These are phyloP conservation scores for Botia almorhae DNA, from an alignment of 2,797 vertebrate genomes.

Conservation along the genomic window DNA sequence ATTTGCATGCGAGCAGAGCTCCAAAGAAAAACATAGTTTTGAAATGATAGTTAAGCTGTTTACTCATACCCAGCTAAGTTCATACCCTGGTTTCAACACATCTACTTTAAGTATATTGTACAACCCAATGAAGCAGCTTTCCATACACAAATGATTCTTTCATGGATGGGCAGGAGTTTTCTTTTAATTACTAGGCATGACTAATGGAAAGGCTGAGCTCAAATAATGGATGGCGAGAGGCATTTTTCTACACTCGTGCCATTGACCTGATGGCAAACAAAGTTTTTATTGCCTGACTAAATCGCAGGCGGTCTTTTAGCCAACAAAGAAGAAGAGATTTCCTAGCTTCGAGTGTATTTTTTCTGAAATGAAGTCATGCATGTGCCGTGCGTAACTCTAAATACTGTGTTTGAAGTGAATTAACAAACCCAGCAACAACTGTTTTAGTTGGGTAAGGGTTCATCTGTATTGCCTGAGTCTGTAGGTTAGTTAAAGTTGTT, in stretches of 20 bases:
- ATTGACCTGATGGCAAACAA: conserved; percentile 49
- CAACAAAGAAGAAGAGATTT: background rate
- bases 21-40: background rate
- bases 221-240: conserved; percentile 59
- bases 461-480: background rate
- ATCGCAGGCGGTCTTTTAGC: background rate
- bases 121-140: conserved; percentile 61
- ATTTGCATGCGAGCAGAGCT: background rate
- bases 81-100: conserved; percentile 1
- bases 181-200: conserved; percentile 66
- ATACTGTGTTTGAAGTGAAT: background rate
- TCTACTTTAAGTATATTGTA: conserved; percentile 36
- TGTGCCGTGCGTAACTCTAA: background rate
- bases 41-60: background rate
- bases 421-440: background rate
- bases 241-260: conserved; percentile 39
- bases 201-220: conserved; percentile 75
- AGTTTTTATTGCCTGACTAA: conserved; percentile 32
- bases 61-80: background rate
- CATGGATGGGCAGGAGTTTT: conserved; percentile 48
- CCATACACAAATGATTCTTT: conserved; percentile 70
- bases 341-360: background rate
- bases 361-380: background rate
- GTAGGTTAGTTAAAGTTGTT: background rate
- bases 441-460: background rate